Conservation (phyloP, 2,888 invertebrate species). For the Stegophylla sp. region DNA sequence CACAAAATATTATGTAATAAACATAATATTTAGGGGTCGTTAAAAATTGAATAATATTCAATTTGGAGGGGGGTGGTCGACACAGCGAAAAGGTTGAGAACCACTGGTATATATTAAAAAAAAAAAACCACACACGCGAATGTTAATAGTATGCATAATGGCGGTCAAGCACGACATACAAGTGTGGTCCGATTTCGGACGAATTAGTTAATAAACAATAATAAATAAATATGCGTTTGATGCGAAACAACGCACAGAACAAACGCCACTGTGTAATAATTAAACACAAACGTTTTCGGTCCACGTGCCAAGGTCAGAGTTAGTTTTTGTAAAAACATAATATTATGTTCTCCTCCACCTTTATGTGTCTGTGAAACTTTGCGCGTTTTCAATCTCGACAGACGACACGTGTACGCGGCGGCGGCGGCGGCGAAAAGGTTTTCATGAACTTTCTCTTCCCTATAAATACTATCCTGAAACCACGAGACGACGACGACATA, state of each 20-base stretch:
- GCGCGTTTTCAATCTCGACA: slow-evolving; percentile 1
- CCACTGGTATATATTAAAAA: too few relatives aligned
- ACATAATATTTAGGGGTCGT: too few relatives aligned
- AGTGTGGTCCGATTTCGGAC: neutral
- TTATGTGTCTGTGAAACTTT: slow-evolving; percentile 21
- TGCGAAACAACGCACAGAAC: neutral
- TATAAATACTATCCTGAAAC: neutral
- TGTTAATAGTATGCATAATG: too few relatives aligned
- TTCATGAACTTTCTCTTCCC: neutral
- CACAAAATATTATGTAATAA: too few relatives aligned
- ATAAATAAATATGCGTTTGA: too few relatives aligned
- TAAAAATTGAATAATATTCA: too few relatives aligned
- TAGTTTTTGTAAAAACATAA: neutral
- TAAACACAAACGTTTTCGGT: slow-evolving; percentile 22
- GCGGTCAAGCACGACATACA: too few relatives aligned
- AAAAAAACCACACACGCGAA: too few relatives aligned
- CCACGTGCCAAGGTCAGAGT: neutral
- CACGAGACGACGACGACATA: neutral
- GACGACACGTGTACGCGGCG: neutral
- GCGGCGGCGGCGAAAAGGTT: neutral
- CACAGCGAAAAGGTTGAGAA: too few relatives aligned
- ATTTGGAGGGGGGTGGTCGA: too few relatives aligned
- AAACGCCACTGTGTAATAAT: neutral
- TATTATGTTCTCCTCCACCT: neutral
- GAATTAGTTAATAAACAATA: neutral